Evolutionary conservation across 2,113 vertebrate species (phyloP).

Genomic region (Dromas ardeola): DNA sequence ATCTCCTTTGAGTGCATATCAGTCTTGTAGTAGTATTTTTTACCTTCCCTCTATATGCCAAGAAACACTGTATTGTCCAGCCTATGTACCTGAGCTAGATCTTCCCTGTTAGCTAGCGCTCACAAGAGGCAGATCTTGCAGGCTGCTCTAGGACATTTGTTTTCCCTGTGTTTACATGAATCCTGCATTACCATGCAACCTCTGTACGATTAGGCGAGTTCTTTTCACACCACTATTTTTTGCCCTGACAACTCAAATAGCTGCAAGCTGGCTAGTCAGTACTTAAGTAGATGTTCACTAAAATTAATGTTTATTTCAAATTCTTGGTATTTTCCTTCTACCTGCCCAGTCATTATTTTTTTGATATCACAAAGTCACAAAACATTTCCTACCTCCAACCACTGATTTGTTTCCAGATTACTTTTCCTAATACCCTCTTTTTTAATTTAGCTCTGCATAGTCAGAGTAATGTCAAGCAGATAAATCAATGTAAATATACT

Average conservation of each 20-base stretch:
- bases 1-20: not conserved
- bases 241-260: not conserved
- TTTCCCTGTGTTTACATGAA: not conserved
- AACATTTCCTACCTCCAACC: not conserved
- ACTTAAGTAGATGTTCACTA: not conserved
- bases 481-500: not conserved
- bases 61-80: not conserved
- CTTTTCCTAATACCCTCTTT: not conserved
- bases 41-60: not conserved
- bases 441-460: not conserved
- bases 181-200: not conserved
- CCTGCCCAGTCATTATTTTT: not conserved
- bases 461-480: not conserved
- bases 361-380: not conserved
- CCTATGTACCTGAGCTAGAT: fast-evolving
- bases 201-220: not conserved
- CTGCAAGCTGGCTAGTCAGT: not conserved
- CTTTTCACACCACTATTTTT: not conserved
- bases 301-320: not conserved
- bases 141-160: not conserved
- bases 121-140: no score
- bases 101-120: not conserved
- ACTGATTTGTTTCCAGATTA: not conserved
- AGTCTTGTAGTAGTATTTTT: not conserved
- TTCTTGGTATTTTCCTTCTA: not conserved